Evolutionary conservation across 2,888 invertebrate species (phyloP).

Genomic region (Neria commutata): DNA sequence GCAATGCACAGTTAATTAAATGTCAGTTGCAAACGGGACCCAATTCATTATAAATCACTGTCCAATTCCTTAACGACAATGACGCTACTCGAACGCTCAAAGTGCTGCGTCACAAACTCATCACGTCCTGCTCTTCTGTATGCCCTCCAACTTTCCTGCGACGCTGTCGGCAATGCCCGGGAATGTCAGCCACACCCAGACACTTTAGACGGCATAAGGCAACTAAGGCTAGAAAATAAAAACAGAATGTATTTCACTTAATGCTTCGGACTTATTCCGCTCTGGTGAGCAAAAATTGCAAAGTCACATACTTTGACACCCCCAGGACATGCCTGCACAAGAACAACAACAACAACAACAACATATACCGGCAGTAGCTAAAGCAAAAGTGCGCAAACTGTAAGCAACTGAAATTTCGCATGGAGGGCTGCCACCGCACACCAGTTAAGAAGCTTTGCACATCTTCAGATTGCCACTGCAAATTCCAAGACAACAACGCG

Average conservation of each 20-base stretch:
- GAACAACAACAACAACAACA: constrained; percentile 14
- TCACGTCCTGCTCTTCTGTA: constrained; percentile 14
- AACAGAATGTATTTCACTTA: constrained; percentile 32
- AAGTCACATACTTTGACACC: constrained; percentile 43
- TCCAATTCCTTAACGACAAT: constrained; percentile 18
- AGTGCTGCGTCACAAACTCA: constrained; percentile 35
- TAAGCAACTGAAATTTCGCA: no score
- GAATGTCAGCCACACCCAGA: constrained; percentile 22
- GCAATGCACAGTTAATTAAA: constrained; percentile 37
- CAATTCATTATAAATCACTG: constrained; percentile 39
- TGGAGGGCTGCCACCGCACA: no score
- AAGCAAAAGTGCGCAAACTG: no score
- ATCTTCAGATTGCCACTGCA: neutral
- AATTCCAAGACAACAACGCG: neutral
- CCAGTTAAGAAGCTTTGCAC: neutral
- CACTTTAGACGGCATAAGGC: constrained; percentile 1
- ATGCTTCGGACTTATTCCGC: constrained; percentile 39
- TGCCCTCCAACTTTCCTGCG: no score
- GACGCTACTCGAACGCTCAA: neutral
- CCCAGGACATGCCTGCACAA: constrained; percentile 26
- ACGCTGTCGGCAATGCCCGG: neutral
- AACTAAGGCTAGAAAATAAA: constrained; percentile 12
- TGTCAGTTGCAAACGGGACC: constrained; percentile 38
- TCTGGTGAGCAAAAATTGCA: constrained; percentile 39
- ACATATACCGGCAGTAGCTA: neutral